Evolutionary conservation across 1,140 invertebrate species (phyloP).

Genomic region (Papilio polyxenes): DNA sequence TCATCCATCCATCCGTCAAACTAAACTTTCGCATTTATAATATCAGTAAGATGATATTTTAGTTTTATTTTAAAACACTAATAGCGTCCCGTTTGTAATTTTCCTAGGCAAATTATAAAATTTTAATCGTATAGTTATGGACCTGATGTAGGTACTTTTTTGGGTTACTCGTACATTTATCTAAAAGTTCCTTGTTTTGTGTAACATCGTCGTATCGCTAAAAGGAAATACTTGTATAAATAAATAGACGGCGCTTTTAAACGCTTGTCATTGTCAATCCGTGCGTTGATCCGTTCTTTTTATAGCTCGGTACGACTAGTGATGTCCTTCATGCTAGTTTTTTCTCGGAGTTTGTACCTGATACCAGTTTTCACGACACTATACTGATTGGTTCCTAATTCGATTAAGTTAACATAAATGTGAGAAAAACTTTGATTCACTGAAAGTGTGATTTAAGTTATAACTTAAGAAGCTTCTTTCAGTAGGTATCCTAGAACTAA

Average conservation of each 20-base stretch:
- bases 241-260: conserved; percentile 75
- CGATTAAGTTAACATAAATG: background rate
- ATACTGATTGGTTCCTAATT: background rate
- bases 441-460: background rate
- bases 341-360: background rate
- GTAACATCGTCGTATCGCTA: conserved; percentile 63
- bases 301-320: conserved; percentile 59
- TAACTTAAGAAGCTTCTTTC: background rate
- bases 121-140: conserved; percentile 58
- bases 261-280: conserved; percentile 78
- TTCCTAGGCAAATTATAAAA: too few relatives aligned
- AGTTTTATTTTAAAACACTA: too few relatives aligned
- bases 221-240: conserved; percentile 78
- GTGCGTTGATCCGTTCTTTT: conserved; percentile 72
- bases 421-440: background rate
- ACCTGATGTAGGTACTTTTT: conserved; percentile 62
- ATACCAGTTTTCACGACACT: background rate
- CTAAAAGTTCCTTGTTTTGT: conserved; percentile 75
- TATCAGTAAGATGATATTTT: too few relatives aligned
- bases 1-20: too few relatives aligned
- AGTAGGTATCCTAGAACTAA: too few relatives aligned
- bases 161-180: conserved; percentile 66
- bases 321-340: conserved; percentile 22
- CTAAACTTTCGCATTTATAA: too few relatives aligned
- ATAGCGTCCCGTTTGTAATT: too few relatives aligned